Percentiles rank a stretch among this genome's conserved stretches.
Evolutionary conservation across 1,140 invertebrate genomes (phyloP).

Genomic region (Laupala kohalensis): DNA sequence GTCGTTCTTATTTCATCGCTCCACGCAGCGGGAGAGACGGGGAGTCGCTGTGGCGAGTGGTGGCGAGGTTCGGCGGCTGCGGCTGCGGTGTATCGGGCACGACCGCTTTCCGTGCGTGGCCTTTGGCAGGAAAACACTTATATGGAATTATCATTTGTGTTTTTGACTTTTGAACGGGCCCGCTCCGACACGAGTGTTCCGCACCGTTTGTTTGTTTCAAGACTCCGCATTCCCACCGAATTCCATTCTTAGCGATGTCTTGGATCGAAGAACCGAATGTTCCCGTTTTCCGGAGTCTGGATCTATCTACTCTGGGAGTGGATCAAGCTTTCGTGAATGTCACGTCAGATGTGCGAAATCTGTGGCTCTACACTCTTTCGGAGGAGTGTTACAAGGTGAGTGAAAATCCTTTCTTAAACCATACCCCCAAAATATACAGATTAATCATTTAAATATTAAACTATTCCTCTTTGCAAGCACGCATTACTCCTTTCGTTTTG

Average conservation of each 20-base stretch:
- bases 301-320: constrained; percentile 19
- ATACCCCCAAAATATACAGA: no score
- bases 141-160: background rate
- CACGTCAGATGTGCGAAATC: constrained; percentile 9
- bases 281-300: constrained; percentile 19
- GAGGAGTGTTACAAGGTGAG: constrained; percentile 22
- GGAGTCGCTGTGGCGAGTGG: no score
- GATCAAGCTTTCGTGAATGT: constrained; percentile 26
- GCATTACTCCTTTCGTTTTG: no score
- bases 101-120: background rate
- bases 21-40: no score
- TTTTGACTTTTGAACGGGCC: background rate
- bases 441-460: no score
- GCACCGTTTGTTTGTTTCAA: background rate
- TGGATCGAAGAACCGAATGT: constrained; percentile 23
- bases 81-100: background rate
- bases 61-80: no score
- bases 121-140: background rate
- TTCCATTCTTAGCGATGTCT: constrained; percentile 14
- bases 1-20: no score
- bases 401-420: no score
- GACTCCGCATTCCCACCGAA: background rate
- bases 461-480: no score
- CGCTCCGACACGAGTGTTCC: background rate
- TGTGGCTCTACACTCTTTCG: constrained; percentile 22